These are phyloP conservation scores for Anhinga anhinga DNA, from an alignment of 2,113 vertebrate species.

Conservation along the genomic window DNA sequence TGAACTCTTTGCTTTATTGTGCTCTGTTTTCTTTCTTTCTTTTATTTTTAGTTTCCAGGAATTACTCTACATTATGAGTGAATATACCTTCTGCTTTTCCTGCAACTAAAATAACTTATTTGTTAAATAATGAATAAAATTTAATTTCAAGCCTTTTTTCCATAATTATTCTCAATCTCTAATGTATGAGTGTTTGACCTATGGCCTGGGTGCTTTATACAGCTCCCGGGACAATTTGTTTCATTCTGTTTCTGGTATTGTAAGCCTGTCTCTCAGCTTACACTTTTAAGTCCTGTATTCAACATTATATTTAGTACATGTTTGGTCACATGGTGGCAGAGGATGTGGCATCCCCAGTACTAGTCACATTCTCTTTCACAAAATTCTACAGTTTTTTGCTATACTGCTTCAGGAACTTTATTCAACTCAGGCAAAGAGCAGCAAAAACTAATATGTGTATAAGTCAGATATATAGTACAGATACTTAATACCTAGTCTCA, in stretches of 20 bases:
- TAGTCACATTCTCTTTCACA: neutral
- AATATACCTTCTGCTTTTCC: neutral
- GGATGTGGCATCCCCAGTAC: no score
- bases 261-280: neutral
- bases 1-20: neutral
- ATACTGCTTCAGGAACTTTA: neutral
- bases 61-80: neutral
- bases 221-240: neutral
- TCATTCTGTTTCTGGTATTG: neutral
- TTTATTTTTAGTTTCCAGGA: neutral
- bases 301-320: neutral
- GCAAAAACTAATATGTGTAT: neutral
- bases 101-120: neutral
- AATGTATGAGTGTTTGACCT: neutral
- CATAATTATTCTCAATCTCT: neutral
- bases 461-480: neutral
- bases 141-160: neutral
- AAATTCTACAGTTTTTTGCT: neutral
- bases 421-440: neutral
- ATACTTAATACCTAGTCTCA: neutral
- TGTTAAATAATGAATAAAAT: neutral
- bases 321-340: neutral
- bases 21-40: neutral
- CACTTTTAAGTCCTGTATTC: neutral
- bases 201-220: neutral